Evolutionary conservation across 2,888 invertebrate genomes (phyloP), one percentile per base, ranked within the genome.

Genomic region (Limnephilus lunatus): DNA sequence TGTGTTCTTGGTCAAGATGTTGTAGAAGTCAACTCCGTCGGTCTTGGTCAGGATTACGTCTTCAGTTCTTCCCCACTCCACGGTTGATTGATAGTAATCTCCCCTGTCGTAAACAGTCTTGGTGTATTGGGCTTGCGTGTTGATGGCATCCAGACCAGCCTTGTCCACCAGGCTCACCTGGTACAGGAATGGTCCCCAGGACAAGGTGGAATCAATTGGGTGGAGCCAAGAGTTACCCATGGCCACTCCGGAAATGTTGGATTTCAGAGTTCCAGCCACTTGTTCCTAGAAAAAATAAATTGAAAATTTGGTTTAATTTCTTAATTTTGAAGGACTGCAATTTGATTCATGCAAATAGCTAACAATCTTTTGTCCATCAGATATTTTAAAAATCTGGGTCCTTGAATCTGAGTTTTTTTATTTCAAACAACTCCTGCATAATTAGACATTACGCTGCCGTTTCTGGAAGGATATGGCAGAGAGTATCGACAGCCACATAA

Each of bases 211-310:
- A 94, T 99, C 98, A 90, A 98, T 97, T 0, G 99, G 98, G 2
- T 98, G 98, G 93, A 99, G 98, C 99, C 99, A 99, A 0, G 98
- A 97, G 95, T 99, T 99, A 2, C 98, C 98, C 95, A 99, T 96
- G 0, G 97, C 98, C 35, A 99, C 97, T 0, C 98, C 98, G 94
- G 96, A 96, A 89, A 99, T 96, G 94, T 98, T 98, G 81, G 97
- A 97, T 86, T 95, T 95, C 44, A 98, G 96, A 80, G 96, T 96
- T 0, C 97, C 97, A 0, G 95, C 95, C 93, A 96, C 94, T 94
- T 98, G 97, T n/a, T 97, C 97, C 97, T 98, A 94, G 19, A 87
- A 87, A n/a, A 39, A 39, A 14, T 12, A 82, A n/a, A n/a, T n/a
- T n/a, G n/a, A n/a, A n/a, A n/a, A n/a, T n/a, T 53, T 53, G 7